A percentile compares a stretch with the other conserved stretches of the same genome.
Conservation (phyloP, 2,797 vertebrate genomes). For the Merluccius polli region DNA sequence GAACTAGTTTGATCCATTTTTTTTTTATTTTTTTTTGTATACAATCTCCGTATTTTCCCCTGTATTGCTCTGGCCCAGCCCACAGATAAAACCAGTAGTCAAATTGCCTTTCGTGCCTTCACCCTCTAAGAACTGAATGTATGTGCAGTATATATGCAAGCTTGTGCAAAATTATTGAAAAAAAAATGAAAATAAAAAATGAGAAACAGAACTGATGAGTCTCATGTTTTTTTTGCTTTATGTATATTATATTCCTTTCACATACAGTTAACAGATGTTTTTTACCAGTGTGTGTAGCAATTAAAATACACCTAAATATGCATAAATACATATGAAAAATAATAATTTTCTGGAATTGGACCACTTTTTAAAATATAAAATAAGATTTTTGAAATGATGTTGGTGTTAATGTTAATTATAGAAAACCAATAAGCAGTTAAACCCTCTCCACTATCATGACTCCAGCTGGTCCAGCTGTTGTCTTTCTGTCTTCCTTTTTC, state of each 20-base stretch:
- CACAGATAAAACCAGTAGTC: conserved; percentile 87
- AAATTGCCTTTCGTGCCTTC: conserved; percentile 99
- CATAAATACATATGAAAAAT: too few relatives aligned
- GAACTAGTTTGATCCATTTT: conserved; percentile 81
- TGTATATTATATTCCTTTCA: not conserved
- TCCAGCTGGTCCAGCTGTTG: too few relatives aligned
- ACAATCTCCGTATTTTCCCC: conserved; percentile 85
- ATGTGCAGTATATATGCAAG: conserved; percentile 90
- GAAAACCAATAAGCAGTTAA: too few relatives aligned
- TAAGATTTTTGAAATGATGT: too few relatives aligned
- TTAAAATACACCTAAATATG: too few relatives aligned
- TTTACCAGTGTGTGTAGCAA: conserved; percentile 1
- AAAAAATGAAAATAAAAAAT: conserved; percentile 60
- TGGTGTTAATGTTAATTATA: too few relatives aligned
- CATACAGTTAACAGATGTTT: conserved; percentile 2
- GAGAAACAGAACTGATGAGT: conserved; percentile 45
- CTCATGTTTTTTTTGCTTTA: conserved; percentile 27
- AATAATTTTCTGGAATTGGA: too few relatives aligned
- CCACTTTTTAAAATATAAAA: too few relatives aligned
- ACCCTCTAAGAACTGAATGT: conserved; percentile 95
- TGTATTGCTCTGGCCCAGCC: conserved; percentile 89
- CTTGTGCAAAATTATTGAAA: conserved; percentile 99
- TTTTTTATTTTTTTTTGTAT: conserved; percentile 86
- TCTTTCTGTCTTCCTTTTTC: not conserved
- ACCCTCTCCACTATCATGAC: too few relatives aligned